Conservation (phyloP, 2,797 vertebrate species). For the Moxostoma hubbsi region DNA sequence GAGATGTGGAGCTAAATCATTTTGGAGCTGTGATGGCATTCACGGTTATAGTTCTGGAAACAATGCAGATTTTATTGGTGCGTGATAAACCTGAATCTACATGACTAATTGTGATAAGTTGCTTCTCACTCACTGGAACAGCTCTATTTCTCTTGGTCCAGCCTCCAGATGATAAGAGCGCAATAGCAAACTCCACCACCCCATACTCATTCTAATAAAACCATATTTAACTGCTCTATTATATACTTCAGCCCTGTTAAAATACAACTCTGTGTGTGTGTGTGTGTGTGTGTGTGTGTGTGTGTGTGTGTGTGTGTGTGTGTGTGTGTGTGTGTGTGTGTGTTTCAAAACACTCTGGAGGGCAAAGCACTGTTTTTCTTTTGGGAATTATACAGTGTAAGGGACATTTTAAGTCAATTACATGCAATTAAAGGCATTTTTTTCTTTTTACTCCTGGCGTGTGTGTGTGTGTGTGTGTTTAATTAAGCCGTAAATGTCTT, state of each 20-base stretch:
- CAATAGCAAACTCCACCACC: conserved; percentile 37
- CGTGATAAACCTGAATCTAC: not conserved
- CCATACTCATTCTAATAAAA: conserved; percentile 57
- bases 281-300: no score
- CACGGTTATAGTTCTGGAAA: conserved; percentile 18
- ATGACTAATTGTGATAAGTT: not conserved
- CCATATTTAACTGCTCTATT: conserved; percentile 53
- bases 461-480: not conserved
- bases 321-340: conserved; percentile 40
- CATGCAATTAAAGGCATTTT: conserved; percentile 70
- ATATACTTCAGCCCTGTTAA: conserved; percentile 46
- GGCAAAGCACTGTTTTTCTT: conserved; percentile 69
- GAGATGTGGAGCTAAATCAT: conserved; percentile 33
- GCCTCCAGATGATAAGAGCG: conserved; percentile 36
- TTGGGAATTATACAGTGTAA: conserved; percentile 67
- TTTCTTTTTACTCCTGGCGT: conserved; percentile 24
- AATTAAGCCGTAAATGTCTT: conserved; percentile 19
- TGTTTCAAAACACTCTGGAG: conserved; percentile 37
- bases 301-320: conserved; percentile 17
- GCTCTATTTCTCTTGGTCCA: not conserved
- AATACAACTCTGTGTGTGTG: conserved; percentile 6
- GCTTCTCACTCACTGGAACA: not conserved
- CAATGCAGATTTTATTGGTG: conserved; percentile 1
- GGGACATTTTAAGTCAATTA: conserved; percentile 71
- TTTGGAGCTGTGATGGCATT: conserved; percentile 8